These are phyloP conservation scores for Lithophane ornitopus DNA, from an alignment of 2,888 invertebrate genomes.

Conservation along the genomic window DNA sequence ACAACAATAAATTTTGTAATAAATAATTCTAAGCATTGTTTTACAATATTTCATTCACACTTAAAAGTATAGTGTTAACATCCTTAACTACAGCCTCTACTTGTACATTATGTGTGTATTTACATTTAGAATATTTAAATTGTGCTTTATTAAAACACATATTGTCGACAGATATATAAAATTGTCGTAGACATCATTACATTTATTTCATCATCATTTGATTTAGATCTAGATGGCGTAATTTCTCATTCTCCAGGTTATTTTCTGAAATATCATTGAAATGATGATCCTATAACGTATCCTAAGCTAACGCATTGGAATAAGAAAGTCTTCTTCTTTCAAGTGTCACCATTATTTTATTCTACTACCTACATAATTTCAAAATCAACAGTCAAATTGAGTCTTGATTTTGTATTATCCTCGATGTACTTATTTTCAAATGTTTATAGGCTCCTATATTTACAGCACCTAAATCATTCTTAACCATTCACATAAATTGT, in stretches of 20 bases:
- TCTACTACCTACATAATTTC: not conserved
- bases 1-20: constrained; percentile 70
- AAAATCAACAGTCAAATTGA: constrained; percentile 22
- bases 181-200: not conserved
- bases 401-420: constrained; percentile 24
- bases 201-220: not conserved
- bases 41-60: constrained; percentile 48
- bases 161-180: not conserved
- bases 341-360: not conserved
- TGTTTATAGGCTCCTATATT: constrained; percentile 68
- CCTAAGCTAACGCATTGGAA: not conserved
- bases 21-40: constrained; percentile 65
- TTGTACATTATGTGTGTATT: constrained; percentile 20
- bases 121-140: constrained; percentile 20
- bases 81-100: constrained; percentile 21
- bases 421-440: constrained; percentile 37
- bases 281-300: not conserved
- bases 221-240: not conserved
- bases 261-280: not conserved
- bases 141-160: not conserved
- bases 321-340: not conserved
- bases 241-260: not conserved
- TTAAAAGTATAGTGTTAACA: constrained; percentile 26
- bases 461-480: constrained; percentile 66
- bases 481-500: constrained; percentile 50